Conservation (phyloP, 1,140 invertebrate genomes). For the Mya arenaria region DNA sequence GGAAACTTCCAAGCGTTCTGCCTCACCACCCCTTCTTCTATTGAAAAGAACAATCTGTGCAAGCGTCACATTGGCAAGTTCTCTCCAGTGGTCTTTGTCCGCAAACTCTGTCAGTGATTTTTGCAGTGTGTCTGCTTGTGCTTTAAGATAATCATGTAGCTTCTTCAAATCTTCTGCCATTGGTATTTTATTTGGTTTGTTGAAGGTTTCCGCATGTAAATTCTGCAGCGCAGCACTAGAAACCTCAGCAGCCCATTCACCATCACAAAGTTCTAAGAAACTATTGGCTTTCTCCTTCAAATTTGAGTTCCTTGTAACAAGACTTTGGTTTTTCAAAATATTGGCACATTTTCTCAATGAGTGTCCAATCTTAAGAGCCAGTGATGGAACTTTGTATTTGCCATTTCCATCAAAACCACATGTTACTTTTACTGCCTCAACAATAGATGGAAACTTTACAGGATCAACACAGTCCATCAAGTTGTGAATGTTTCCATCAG, state of each 20-base stretch:
- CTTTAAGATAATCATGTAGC: constrained; percentile 29
- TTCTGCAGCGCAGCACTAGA: constrained; percentile 51
- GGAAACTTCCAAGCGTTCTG: background rate
- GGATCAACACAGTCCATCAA: background rate
- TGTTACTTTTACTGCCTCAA: background rate
- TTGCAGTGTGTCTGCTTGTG: background rate
- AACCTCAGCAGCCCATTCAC: constrained; percentile 48
- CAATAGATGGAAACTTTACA: background rate
- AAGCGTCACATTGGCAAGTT: background rate
- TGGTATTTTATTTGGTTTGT: constrained; percentile 46
- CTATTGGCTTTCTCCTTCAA: constrained; percentile 29
- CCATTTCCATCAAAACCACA: background rate
- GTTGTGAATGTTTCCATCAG: background rate
- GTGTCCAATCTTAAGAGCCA: background rate
- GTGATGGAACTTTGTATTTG: background rate
- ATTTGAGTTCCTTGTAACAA: constrained; percentile 8
- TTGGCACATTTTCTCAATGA: background rate
- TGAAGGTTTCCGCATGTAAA: constrained; percentile 37
- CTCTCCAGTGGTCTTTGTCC: constrained; percentile 28
- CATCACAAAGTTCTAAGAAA: constrained; percentile 41
- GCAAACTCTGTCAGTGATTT: constrained; percentile 16
- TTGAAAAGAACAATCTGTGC: constrained; percentile 27
- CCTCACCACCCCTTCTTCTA: constrained; percentile 9
- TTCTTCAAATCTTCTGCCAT: constrained; percentile 54
- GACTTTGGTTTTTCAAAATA: background rate